Conservation (phyloP, 2,888 invertebrate species). For the Therioaphis trifolii region DNA sequence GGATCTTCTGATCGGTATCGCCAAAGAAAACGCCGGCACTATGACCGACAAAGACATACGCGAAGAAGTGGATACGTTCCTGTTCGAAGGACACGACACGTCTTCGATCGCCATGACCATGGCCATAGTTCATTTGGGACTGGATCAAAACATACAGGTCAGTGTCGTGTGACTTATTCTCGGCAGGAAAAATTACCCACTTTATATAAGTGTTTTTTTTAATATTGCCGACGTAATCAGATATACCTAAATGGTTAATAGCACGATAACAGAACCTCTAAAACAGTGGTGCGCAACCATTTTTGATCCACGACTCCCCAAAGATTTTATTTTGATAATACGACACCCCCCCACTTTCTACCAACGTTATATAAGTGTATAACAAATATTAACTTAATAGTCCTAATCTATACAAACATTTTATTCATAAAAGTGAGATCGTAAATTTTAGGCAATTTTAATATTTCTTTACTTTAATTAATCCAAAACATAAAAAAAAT, state of each 20-base stretch:
- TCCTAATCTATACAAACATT: neutral
- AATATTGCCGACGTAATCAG: too few species aligned
- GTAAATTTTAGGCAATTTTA: slow-evolving; percentile 1
- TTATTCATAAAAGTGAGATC: neutral
- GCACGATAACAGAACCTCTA: too few species aligned
- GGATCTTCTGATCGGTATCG: slow-evolving; percentile 61
- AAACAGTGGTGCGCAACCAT: slow-evolving; percentile 30
- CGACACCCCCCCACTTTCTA: neutral
- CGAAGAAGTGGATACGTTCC: slow-evolving; percentile 66
- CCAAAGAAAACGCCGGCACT: slow-evolving; percentile 50
- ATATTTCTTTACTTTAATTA: neutral
- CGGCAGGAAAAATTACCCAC: too few species aligned
- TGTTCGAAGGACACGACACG: slow-evolving; percentile 66
- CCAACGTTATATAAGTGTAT: neutral
- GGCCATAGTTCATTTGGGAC: slow-evolving; percentile 64
- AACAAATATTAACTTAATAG: neutral
- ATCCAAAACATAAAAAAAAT: neutral
- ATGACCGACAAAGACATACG: slow-evolving; percentile 64
- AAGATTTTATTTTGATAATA: neutral
- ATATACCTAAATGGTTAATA: too few species aligned
- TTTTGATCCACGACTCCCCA: slow-evolving; percentile 21
- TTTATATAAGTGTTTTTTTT: too few species aligned
- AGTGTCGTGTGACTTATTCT: too few species aligned
- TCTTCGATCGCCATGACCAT: slow-evolving; percentile 65
- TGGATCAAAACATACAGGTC: slow-evolving; percentile 63